Percentiles rank a stretch among this genome's conserved stretches.
Conservation (phyloP, 2,888 invertebrate genomes). For the Drosophila mettleri region DNA sequence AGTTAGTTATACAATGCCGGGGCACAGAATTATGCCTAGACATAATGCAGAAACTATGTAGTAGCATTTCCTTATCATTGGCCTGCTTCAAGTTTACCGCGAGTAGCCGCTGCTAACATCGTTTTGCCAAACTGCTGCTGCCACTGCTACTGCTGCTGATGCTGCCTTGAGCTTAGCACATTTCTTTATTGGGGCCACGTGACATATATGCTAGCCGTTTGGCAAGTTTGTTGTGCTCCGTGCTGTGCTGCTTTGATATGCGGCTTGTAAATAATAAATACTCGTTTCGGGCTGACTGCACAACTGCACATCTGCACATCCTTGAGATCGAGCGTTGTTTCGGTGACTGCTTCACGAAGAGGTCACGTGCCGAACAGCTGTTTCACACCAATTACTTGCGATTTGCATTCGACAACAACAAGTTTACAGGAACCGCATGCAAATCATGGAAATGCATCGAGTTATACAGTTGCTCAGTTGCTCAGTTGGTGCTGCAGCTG, state of each 20-base stretch:
- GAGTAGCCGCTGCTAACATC: constrained; percentile 31
- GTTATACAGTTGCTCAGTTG: constrained; percentile 51
- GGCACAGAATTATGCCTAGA: constrained; percentile 55
- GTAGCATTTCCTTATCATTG: constrained; percentile 18
- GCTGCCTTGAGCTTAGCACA: constrained; percentile 18
- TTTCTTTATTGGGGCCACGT: constrained; percentile 61
- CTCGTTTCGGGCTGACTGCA: constrained; percentile 43
- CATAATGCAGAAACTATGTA: constrained; percentile 72
- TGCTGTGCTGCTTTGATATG: constrained; percentile 40
- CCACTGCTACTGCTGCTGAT: constrained; percentile 9
- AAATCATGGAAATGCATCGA: constrained; percentile 72
- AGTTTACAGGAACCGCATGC: constrained; percentile 65
- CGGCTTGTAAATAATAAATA: constrained; percentile 74
- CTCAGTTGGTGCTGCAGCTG: constrained; percentile 1
- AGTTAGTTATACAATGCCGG: constrained; percentile 39
- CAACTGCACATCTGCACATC: constrained; percentile 22
- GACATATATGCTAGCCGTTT: constrained; percentile 32
- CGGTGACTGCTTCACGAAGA: constrained; percentile 25
- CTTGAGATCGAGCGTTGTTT: constrained; percentile 29
- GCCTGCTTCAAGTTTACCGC: not conserved
- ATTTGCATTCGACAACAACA: constrained; percentile 71
- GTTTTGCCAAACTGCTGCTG: not conserved
- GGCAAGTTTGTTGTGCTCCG: constrained; percentile 23
- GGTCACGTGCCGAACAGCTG: constrained; percentile 75
- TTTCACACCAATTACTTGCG: constrained; percentile 79